Evolutionary conservation across 2,888 invertebrate species (phyloP), one percentile per base, ranked within the genome.

Genomic region (Cyclophora albipunctata): DNA sequence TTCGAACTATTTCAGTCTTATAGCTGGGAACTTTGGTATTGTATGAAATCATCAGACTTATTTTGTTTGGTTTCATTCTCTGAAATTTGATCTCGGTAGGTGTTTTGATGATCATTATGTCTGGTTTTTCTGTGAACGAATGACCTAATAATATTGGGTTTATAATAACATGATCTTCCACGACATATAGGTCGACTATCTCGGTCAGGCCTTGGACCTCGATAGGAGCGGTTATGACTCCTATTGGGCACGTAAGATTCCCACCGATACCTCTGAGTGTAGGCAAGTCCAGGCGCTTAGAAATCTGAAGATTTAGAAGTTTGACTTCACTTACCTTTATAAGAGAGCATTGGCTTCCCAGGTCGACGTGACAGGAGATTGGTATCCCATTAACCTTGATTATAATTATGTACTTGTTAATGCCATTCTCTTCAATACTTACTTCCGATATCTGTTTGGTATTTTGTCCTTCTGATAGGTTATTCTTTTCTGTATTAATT

Each of bases 271-370:
- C 37, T 37, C 37, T 37, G 4, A 37, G 3, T 3, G 5, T 3
- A 37, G 37, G 37, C 37, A 37, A 37, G 4, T 5, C 37, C 5
- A 4, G 4, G 37, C 5, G 5, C 4, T 37, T 5, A 37, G 5
- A 37, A 4, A 4, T 37, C 37, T n/a, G n/a, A n/a, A 37, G 3
- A 37, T 37, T 37, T 37, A 37, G 5, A 4, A 3, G 37, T 37
- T 37, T 5, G 3, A 5, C 59, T 4, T 49, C 43, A 7, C 51
- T 55, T 4, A 20, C 7, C 20, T 45, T 57, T 2, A 67, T 63
- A 1, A 67, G 45, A 0, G 64, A 50, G 41, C 62, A 64, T 34
- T 65, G 61, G 40, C 66, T 67, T 1, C 64, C 67, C 34, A 67
- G 45, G 42, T 67, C 64, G 3, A 65, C n/a, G 40, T 64, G 58